Evolutionary conservation across 2,113 vertebrate species (phyloP), one percentile per base, ranked within the genome.

Genomic region (Recurvirostra avosetta): DNA sequence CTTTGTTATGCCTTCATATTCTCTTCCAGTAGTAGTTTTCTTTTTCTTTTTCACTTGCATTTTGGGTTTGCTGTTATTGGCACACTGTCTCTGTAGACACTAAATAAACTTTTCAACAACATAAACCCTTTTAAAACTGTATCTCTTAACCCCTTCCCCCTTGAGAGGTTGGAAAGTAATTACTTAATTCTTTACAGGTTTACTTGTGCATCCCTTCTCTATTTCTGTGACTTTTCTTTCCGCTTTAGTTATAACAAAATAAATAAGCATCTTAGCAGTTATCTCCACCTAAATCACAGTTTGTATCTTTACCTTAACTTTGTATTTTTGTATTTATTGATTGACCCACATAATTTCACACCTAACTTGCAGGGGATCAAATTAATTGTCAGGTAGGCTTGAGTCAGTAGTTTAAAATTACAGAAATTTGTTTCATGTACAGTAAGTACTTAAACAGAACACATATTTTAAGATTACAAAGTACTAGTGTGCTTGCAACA

Each of bases 31-130:
- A 90, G 86, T 70, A 82, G 65, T 72, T 83, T 74, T 92, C 41
- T 82, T 66, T 67, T 65, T 85, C 45, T 36, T 92, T 58, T 76
- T 76, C 32, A 71, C 38, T 86, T 65, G 84, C 62, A 50, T 53
- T 63, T 72, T 47, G 70, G 45, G 34, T 91, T 90, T 96, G 94
- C 95, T 97, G 86, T 89, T 96, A 88, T 92, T 97, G 97, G 94
- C 91, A 84, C 45, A 5, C 11, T 62, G 41, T 62, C 81, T 67
- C 82, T 84, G 85, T 4, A 67, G 50, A 94, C 95, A 63, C 25
- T 38, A 97, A 94, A 94, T 67, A 96, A 95, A 79, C 79, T 82
- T 95, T 89, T 78, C 75, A 88, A 77, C 71, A 93, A 59, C 55
- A 88, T 32, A 86, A 89, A 77, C 61, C 49, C 76, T 92, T 90